Conservation (phyloP, 2,113 vertebrate genomes). For the Myrmophylax atrothorax region DNA sequence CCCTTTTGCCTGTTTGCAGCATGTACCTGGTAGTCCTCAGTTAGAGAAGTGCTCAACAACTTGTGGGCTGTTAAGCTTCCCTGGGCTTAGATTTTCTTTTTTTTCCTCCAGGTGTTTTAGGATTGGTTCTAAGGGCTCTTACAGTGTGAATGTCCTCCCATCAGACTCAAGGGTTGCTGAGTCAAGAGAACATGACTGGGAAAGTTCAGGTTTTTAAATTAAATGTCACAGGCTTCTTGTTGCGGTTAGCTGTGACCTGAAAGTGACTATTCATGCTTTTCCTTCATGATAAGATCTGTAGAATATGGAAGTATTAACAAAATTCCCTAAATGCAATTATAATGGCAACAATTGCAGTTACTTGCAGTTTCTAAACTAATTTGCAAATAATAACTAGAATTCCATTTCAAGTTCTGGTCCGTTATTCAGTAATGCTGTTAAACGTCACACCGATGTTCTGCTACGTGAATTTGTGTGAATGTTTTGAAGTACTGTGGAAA, state of each 20-base stretch:
- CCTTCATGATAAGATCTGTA: neutral
- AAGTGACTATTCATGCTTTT: neutral
- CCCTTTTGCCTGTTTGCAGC: neutral
- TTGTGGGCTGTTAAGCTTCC: neutral
- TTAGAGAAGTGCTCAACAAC: accelerated
- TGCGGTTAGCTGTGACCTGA: neutral
- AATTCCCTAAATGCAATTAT: neutral
- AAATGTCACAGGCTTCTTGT: neutral
- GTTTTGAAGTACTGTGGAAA: neutral
- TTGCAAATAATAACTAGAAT: neutral
- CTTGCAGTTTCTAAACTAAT: neutral
- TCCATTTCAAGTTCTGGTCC: neutral
- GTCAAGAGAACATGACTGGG: neutral
- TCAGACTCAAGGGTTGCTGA: neutral
- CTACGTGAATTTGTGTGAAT: neutral
- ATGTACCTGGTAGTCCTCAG: accelerated
- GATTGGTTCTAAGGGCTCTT: neutral
- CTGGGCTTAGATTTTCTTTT: no score
- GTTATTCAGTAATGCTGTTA: neutral
- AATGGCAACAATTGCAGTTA: neutral
- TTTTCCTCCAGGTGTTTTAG: neutral
- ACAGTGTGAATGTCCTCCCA: no score
- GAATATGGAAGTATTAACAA: neutral
- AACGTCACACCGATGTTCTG: neutral
- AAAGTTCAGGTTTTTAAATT: neutral